A percentile compares a stretch with the other conserved stretches of the same genome.
phyloP scores from a whole-genome alignment of 2,888 invertebrate species.

The Patella ulyssiponensis region DNA sequence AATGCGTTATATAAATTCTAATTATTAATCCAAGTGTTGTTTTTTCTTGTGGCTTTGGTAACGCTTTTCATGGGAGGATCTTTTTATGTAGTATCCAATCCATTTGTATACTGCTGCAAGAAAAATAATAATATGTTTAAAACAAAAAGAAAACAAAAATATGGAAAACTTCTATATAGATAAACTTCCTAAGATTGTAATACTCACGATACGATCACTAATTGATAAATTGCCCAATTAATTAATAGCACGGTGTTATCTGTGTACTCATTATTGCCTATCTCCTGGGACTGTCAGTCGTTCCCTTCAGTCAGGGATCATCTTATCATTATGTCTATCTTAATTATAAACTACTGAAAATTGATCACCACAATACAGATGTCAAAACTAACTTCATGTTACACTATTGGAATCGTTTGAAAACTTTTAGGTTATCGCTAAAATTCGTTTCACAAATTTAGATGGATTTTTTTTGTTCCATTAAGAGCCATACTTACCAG shows the following conservation, averaged over 20 bases:
- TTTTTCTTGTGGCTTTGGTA: too few species aligned
- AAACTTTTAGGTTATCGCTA: neutral
- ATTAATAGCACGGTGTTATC: conserved; percentile 1
- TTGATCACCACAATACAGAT: neutral
- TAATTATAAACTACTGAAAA: conserved; percentile 2
- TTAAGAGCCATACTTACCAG: neutral
- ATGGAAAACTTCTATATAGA: too few species aligned
- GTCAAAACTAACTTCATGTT: neutral
- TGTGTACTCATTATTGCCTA: neutral
- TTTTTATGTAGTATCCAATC: too few species aligned
- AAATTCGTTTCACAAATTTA: neutral
- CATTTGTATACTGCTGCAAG: too few species aligned
- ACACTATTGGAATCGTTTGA: neutral
- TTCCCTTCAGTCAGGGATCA: neutral
- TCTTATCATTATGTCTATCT: neutral
- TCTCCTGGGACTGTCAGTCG: neutral
- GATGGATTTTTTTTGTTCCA: neutral
- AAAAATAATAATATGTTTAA: too few species aligned
- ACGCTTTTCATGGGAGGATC: too few species aligned
- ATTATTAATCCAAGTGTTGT: too few species aligned
- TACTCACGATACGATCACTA: neutral
- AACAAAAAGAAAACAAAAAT: too few species aligned
- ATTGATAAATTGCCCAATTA: conserved; percentile 11
- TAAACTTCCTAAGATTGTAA: too few species aligned
- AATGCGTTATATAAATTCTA: too few species aligned